Conservation (phyloP, 1,140 invertebrate genomes). For the Fopius arisanus region DNA sequence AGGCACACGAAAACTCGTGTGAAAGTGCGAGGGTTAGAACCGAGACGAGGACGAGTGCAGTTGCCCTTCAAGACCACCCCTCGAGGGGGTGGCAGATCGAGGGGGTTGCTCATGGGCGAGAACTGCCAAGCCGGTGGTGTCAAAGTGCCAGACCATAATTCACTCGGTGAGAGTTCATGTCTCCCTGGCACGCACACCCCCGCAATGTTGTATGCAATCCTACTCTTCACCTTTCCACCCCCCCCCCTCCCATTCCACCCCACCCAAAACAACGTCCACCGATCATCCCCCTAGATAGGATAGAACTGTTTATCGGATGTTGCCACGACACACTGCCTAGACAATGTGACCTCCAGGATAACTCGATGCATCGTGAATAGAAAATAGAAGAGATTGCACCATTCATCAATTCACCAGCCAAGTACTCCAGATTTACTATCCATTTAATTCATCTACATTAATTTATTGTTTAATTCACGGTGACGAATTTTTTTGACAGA, state of each 20-base stretch:
- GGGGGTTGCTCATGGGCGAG: neutral
- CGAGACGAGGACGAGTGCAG: conserved; percentile 5
- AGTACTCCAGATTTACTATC: no score
- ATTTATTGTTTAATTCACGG: no score
- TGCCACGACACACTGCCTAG: conserved; percentile 6
- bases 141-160: conserved; percentile 47
- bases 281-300: conserved; percentile 1
- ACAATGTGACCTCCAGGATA: neutral
- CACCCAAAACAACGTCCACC: neutral
- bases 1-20: neutral
- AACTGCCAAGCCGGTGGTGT: conserved; percentile 34
- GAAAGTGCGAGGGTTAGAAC: neutral
- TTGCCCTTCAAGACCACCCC: neutral
- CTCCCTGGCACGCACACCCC: conserved; percentile 41
- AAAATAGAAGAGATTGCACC: no score
- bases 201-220: neutral
- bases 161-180: conserved; percentile 47
- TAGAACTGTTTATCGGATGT: neutral
- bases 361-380: neutral
- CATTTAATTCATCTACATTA: no score
- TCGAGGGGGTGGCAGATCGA: neutral
- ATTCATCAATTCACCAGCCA: no score
- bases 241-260: neutral
- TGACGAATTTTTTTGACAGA: no score
- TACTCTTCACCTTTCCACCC: neutral